Conservation (phyloP, 2,888 invertebrate species). For the Chymomyza procnemis region DNA sequence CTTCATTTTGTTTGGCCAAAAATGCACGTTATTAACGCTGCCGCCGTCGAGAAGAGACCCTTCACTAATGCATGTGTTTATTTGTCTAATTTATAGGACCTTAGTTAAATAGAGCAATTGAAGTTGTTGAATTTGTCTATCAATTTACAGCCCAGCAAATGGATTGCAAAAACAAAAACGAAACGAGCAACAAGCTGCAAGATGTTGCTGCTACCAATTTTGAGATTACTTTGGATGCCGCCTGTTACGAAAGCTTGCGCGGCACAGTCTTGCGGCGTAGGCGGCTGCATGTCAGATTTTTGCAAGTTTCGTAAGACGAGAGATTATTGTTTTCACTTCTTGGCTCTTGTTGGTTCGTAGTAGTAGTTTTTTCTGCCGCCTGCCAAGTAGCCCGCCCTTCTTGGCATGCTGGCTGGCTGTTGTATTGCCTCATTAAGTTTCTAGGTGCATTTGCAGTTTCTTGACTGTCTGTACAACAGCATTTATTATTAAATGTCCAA, state of each 20-base stretch:
- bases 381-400: conserved; percentile 61
- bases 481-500: conserved; percentile 30
- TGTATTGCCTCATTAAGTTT: conserved; percentile 69
- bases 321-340: conserved; percentile 61
- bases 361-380: conserved; percentile 45
- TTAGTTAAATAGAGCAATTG: conserved; percentile 69
- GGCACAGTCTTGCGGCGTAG: conserved; percentile 17
- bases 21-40: conserved; percentile 54
- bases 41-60: conserved; percentile 64
- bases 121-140: conserved; percentile 7
- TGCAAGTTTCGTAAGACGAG: conserved; percentile 62
- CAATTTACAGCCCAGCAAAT: not conserved
- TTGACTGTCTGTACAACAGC: conserved; percentile 20
- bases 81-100: conserved; percentile 70
- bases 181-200: not conserved
- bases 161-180: not conserved
- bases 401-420: conserved; percentile 27
- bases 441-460: conserved; percentile 50
- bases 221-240: conserved; percentile 48
- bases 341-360: conserved; percentile 49
- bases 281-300: conserved; percentile 48
- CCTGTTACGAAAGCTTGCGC: conserved; percentile 55
- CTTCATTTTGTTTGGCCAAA: conserved; percentile 50
- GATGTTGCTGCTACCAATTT: not conserved
- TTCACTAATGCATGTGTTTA: conserved; percentile 65